Evolutionary conservation across 2,888 invertebrate genomes (phyloP).

Genomic region (Scaeva pyrastri): DNA sequence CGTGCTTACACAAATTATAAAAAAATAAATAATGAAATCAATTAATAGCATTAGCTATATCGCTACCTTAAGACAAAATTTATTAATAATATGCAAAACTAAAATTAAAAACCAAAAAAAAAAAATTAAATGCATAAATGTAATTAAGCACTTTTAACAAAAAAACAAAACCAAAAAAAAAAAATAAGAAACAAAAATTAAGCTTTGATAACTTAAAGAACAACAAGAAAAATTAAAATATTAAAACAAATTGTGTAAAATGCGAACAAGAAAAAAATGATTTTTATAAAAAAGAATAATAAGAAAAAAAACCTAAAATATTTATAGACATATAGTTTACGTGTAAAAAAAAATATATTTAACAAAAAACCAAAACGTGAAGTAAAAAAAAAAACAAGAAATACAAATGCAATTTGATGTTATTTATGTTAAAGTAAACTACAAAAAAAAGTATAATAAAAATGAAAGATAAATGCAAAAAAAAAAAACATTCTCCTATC

Average conservation of each 20-base stretch:
- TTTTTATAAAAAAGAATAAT: constrained; percentile 76
- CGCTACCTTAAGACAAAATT: constrained; percentile 75
- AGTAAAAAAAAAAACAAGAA: constrained; percentile 57
- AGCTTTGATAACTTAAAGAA: constrained; percentile 68
- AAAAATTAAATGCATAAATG: constrained; percentile 50
- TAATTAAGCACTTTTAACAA: constrained; percentile 71
- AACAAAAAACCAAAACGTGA: constrained; percentile 58
- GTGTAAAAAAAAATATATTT: constrained; percentile 73
- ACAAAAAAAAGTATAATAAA: constrained; percentile 36
- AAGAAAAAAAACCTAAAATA: constrained; percentile 77
- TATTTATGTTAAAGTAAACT: constrained; percentile 73
- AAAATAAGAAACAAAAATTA: constrained; percentile 60
- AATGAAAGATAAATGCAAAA: constrained; percentile 68
- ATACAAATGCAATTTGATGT: constrained; percentile 76
- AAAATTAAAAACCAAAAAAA: constrained; percentile 54
- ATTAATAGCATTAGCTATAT: constrained; percentile 77
- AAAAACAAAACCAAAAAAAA: too few species aligned
- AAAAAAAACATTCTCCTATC: constrained; percentile 76
- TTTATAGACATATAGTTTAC: constrained; percentile 74
- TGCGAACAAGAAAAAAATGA: constrained; percentile 69
- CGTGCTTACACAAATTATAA: constrained; percentile 68
- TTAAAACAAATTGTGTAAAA: constrained; percentile 66
- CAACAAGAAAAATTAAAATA: constrained; percentile 52
- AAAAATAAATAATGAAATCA: constrained; percentile 66
- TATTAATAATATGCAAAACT: constrained; percentile 75